Evolutionary conservation across 2,797 vertebrate genomes (phyloP), one percentile per base, ranked within the genome.

Genomic region (Sphaeramia orbicularis): DNA sequence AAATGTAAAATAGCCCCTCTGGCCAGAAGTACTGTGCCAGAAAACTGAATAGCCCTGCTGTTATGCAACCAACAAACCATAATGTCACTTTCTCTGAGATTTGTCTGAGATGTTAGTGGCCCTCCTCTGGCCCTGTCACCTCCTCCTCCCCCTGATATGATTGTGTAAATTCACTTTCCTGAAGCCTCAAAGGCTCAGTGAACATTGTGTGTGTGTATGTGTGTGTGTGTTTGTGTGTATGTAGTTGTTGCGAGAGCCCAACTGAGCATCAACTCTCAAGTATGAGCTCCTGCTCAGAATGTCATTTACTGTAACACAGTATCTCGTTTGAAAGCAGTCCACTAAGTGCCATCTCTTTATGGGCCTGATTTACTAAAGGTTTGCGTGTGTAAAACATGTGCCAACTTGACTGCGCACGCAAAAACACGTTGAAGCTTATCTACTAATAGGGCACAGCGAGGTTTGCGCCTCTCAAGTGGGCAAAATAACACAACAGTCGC

Each of bases 1-100:
- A 84, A 83, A 89, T 74, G 56, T 68, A 74, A 89, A 90, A 85
- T 73, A 76, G 76, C 63, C 84, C 89, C 80, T 55, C 37, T 42
- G 78, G 86, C 58, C 76, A 83, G 42, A 49, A 66, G 67, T 70
- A 63, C 27, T 7, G 19, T 56, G 71, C 68, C 76, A 2, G 45
- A 1, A 10, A 11, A 44, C n/a, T 63, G 65, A 66, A 35, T 55
- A 59, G 65, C 65, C 81, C 58, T 5, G 71, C 10, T 14, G 61
- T 90, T 88, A 90, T 24, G 58, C 74, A 89, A 91, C 66, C 63
- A 12, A 64, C 76, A 76, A 61, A 79, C n/a, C n/a, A 83, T 67
- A 67, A 89, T 74, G 84, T 81, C 66, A 36, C 82, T 82, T 74
- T 80, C 53, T 48, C 60, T 36, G 74, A 80, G 79, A 87, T 69